Base-by-base conservation (phyloP, 2,797 vertebrate genomes). In the Gymnothorax reevesii region DNA sequence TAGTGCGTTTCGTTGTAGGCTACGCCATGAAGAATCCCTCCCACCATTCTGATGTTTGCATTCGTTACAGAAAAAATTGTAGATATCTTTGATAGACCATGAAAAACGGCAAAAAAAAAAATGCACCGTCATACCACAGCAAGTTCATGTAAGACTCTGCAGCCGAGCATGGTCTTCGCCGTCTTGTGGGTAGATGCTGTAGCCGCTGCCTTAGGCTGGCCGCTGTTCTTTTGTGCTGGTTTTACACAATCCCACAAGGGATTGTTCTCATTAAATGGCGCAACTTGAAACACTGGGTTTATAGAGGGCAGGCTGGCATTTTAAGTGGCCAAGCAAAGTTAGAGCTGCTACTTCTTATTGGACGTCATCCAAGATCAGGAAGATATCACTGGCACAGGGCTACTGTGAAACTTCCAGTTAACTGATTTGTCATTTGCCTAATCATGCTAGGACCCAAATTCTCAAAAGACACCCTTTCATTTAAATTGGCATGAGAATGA, bases 191-290 rank as follows among this genome's bases (percentile, higher is more conserved):
- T 80, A 54, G 55, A 55, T 20, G 49, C 52, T 55, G 27, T 7
- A 80, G 8, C 13, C 15, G n/a, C 77, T 55, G 49, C 75, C 5
- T 54, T 22, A 55, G 52, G 22, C 52, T n/a, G 49, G 8, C 77
- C 55, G 49, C 77, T 4, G 52, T 55, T 77, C 33, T 77, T 77
- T 52, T 77, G 73, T 77, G 42, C 55, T 55, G 49, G 7, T 55
- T 80, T 54, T 22, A 54, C 77, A 22, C 77, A 17, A 52, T 80
- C 15, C 52, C 77, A n/a, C 55, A 4, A 55, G 20, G 22, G 77
- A 49, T 80, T 80, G 77, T 80, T 55, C 77, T 80, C 52, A n/a
- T 80, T 54, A 80, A 80, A 80, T 80, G 17, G n/a, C 55, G 42
- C 20, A 55, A 80, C 12, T 20, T 55, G 20, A 80, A 80, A 80